Evolutionary conservation across 2,113 vertebrate species (phyloP).

Genomic region (Apodemus sylvaticus): DNA sequence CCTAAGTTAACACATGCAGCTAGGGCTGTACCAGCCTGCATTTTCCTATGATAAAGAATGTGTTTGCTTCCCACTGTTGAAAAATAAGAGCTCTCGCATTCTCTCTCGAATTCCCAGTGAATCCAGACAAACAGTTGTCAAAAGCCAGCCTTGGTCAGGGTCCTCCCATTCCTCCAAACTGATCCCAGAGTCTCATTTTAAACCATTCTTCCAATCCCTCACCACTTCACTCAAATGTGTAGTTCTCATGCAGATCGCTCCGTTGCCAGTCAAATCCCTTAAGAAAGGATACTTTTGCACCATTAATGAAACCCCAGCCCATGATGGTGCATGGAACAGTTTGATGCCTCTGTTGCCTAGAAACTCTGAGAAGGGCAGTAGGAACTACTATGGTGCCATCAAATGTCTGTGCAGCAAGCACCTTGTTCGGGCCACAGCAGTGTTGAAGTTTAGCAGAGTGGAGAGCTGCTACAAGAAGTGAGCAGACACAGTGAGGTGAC

Average conservation of each 20-base stretch:
- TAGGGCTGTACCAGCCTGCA: not conserved
- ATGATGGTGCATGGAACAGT: not conserved
- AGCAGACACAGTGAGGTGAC: not conserved
- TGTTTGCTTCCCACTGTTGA: conserved; percentile 28
- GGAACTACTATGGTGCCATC: rapidly evolving
- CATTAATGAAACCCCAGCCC: not conserved
- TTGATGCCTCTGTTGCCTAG: not conserved
- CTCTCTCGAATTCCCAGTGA: not conserved
- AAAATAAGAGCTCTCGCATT: conserved; percentile 32
- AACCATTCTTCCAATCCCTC: not conserved
- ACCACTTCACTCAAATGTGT: not conserved
- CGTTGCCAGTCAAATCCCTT: not conserved
- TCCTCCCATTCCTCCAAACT: not conserved
- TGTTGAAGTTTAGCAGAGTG: not conserved
- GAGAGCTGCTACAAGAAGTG: not conserved
- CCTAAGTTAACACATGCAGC: conserved; percentile 41
- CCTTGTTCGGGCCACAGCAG: rapidly evolving
- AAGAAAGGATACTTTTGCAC: not conserved
- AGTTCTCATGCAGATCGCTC: not conserved
- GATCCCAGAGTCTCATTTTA: not conserved
- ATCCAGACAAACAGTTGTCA: not conserved
- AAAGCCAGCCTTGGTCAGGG: not conserved
- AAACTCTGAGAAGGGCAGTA: not conserved
- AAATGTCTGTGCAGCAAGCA: rapidly evolving
- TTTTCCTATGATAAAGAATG: conserved; percentile 44